These are phyloP conservation scores for Olivierus martensii DNA, from an alignment of 1,140 invertebrate species.

Conservation along the genomic window DNA sequence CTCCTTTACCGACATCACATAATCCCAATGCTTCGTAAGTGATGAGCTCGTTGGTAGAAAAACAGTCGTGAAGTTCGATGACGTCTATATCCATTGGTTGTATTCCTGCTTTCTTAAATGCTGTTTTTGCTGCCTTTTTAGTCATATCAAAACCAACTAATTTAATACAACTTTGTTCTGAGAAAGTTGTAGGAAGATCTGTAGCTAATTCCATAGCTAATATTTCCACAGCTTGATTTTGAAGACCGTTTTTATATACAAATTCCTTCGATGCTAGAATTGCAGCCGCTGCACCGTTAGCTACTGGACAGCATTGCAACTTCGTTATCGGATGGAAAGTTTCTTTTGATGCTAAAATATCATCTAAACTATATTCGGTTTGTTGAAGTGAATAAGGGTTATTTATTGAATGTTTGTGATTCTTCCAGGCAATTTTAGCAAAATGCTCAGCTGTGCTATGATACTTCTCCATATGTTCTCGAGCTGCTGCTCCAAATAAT, in stretches of 20 bases:
- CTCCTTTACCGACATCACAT: conserved; percentile 77
- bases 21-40: conserved; percentile 95
- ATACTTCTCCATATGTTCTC: conserved; percentile 95
- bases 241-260: conserved; percentile 62
- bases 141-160: conserved; percentile 94
- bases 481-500: conserved; percentile 90
- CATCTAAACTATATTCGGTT: conserved; percentile 72
- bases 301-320: conserved; percentile 92
- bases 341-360: conserved; percentile 69
- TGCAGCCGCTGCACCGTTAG: conserved; percentile 85
- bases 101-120: conserved; percentile 63
- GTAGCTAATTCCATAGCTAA: conserved; percentile 92
- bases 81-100: conserved; percentile 76
- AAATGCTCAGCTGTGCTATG: conserved; percentile 84
- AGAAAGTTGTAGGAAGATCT: conserved; percentile 72
- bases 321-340: conserved; percentile 86
- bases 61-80: conserved; percentile 98
- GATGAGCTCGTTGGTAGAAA: conserved; percentile 93
- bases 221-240: conserved; percentile 79
- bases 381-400: conserved; percentile 93
- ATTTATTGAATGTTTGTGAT: conserved; percentile 90
- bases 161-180: conserved; percentile 73
- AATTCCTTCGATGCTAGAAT: conserved; percentile 83
- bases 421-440: conserved; percentile 95
- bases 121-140: conserved; percentile 56